Conservation (phyloP, 2,888 invertebrate species). For the Pantelozetes paolii region DNA sequence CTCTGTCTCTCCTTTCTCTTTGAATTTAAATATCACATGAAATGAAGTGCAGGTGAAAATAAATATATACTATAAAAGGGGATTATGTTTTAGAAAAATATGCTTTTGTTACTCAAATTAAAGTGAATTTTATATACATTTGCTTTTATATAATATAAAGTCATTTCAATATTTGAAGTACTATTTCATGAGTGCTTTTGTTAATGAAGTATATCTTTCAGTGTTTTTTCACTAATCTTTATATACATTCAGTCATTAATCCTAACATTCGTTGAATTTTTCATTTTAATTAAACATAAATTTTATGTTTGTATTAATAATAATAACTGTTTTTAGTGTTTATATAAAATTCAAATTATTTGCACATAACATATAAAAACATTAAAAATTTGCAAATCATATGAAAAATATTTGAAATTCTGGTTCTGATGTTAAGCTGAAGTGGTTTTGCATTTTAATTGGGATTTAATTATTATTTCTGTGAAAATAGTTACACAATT, state of each 20-base stretch:
- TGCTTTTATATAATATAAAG: neutral
- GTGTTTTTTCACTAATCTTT: neutral
- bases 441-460: neutral
- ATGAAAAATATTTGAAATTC: neutral
- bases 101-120: neutral
- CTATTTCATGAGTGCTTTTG: neutral
- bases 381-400: neutral
- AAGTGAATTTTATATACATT: neutral
- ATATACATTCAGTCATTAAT: neutral
- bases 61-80: neutral
- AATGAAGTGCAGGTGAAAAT: conserved; percentile 3
- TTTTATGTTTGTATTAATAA: neutral
- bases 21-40: conserved; percentile 4
- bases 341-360: too few relatives aligned
- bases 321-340: neutral
- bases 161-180: neutral
- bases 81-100: neutral
- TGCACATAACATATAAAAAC: neutral
- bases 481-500: too few relatives aligned
- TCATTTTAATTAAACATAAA: neutral
- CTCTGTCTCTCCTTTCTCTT: neutral
- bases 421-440: neutral
- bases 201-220: neutral
- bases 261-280: neutral
- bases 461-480: too few relatives aligned